A percentile compares a stretch with the other conserved stretches of the same genome.
phyloP scores from a whole-genome alignment of 2,797 vertebrate species.

The Molossus alvarezi region DNA sequence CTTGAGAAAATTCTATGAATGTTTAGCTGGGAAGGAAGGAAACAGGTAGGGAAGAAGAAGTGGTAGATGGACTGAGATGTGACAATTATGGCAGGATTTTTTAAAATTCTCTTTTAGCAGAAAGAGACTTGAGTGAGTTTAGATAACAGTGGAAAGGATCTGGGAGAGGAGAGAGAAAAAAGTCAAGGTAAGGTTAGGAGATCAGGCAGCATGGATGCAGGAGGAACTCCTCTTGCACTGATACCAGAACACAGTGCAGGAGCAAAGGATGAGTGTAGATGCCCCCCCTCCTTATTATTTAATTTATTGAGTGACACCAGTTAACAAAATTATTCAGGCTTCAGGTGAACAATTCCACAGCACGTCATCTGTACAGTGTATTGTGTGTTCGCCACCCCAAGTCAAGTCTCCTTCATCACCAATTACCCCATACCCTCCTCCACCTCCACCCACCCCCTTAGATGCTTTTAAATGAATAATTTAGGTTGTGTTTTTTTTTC shows the following conservation, averaged over 20 bases:
- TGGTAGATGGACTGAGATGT: background rate
- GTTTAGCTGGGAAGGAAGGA: background rate
- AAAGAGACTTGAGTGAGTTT: slow-evolving; percentile 36
- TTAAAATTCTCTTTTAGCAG: background rate
- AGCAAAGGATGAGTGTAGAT: background rate
- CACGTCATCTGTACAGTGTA: too few relatives aligned
- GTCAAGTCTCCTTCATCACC: too few relatives aligned
- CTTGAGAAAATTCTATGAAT: background rate
- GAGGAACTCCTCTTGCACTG: background rate
- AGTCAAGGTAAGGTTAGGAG: background rate
- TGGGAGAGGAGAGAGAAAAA: background rate
- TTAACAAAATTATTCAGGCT: too few relatives aligned
- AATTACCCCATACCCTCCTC: too few relatives aligned
- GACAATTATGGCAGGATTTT: background rate
- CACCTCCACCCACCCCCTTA: too few relatives aligned
- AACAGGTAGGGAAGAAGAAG: background rate
- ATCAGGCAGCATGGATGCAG: background rate
- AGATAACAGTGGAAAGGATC: background rate
- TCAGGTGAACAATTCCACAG: too few relatives aligned
- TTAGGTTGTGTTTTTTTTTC: background rate
- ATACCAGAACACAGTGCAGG: background rate
- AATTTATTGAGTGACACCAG: too few relatives aligned
- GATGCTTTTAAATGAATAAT: background rate
- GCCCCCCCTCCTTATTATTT: too few relatives aligned
- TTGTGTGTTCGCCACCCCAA: too few relatives aligned